Evolutionary conservation across 1,140 invertebrate genomes (phyloP).

Genomic region (Piezodorus guildinii): DNA sequence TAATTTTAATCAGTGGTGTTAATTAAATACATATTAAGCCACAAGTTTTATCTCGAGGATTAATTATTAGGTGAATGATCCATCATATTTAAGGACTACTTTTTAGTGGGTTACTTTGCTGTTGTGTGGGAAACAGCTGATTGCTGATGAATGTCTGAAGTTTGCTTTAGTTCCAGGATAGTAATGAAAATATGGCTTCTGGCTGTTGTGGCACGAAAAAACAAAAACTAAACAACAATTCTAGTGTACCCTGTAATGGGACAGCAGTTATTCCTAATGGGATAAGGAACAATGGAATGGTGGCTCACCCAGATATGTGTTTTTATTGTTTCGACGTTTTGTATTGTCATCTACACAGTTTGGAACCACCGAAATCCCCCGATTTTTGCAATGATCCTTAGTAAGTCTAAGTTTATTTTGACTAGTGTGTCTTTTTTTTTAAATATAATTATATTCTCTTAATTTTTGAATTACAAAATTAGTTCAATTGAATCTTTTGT

Average conservation of each 20-base stretch:
- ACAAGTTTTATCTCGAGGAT: background rate
- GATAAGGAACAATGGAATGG: conserved; percentile 43
- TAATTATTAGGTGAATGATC: background rate
- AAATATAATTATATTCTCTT: too few relatives aligned
- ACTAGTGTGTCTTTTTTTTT: background rate
- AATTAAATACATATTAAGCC: background rate
- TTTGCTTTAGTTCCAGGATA: conserved; percentile 1
- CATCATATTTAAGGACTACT: background rate
- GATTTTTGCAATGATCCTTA: conserved; percentile 89
- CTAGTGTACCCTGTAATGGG: conserved; percentile 41
- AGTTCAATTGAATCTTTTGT: too few relatives aligned
- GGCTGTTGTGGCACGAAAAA: conserved; percentile 80
- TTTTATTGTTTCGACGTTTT: conserved; percentile 97
- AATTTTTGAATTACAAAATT: too few relatives aligned
- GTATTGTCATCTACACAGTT: conserved; percentile 82
- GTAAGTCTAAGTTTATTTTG: conserved; percentile 51
- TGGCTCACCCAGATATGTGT: conserved; percentile 90
- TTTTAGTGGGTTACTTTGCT: background rate
- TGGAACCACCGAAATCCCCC: conserved; percentile 77
- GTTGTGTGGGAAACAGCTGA: background rate
- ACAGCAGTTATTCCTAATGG: conserved; percentile 39
- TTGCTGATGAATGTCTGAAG: background rate
- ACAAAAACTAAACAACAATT: conserved; percentile 71
- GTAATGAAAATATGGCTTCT: conserved; percentile 52
- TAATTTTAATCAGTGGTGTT: background rate